Percentiles rank a stretch among this genome's conserved stretches.
phyloP scores from a whole-genome alignment of 1,140 invertebrate species.

The Drosophila quadrilineata region DNA sequence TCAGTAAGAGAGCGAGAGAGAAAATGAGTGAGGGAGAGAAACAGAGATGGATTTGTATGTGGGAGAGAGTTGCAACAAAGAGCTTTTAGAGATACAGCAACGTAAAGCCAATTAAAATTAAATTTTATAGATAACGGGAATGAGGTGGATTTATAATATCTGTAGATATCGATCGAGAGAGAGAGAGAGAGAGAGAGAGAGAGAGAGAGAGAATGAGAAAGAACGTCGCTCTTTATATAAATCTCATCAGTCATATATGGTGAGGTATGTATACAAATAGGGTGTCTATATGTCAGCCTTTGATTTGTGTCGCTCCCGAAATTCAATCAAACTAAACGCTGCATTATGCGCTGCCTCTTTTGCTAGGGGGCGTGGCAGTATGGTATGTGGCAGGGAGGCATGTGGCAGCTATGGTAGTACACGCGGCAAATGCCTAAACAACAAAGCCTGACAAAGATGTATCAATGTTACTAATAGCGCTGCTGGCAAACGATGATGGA shows the following conservation, averaged over 20 bases:
- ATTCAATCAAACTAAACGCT: slow-evolving; percentile 42
- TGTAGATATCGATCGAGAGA: not conserved
- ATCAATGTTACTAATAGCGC: slow-evolving; percentile 57
- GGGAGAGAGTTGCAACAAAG: not conserved
- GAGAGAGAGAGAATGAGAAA: not conserved
- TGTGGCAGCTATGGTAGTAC: not conserved
- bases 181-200: not conserved
- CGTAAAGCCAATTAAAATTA: not conserved
- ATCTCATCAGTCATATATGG: slow-evolving; percentile 32
- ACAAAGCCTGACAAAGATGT: slow-evolving; percentile 48
- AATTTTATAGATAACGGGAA: not conserved
- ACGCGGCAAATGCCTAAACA: slow-evolving; percentile 22
- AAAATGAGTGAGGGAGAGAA: no score
- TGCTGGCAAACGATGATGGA: slow-evolving; percentile 47
- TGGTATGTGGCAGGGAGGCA: not conserved
- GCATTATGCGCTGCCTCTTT: not conserved
- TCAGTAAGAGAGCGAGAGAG: not conserved
- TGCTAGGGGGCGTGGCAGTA: slow-evolving; percentile 20
- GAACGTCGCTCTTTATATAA: slow-evolving; percentile 32
- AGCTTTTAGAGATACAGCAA: no score
- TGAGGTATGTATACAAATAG: no score
- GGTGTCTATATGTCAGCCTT: no score
- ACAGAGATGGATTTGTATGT: no score
- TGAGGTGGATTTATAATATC: no score
- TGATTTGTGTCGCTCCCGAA: slow-evolving; percentile 24